These are phyloP conservation scores for Bryconaethiops microstoma DNA, from an alignment of 2,797 vertebrate genomes.

Conservation along the genomic window DNA sequence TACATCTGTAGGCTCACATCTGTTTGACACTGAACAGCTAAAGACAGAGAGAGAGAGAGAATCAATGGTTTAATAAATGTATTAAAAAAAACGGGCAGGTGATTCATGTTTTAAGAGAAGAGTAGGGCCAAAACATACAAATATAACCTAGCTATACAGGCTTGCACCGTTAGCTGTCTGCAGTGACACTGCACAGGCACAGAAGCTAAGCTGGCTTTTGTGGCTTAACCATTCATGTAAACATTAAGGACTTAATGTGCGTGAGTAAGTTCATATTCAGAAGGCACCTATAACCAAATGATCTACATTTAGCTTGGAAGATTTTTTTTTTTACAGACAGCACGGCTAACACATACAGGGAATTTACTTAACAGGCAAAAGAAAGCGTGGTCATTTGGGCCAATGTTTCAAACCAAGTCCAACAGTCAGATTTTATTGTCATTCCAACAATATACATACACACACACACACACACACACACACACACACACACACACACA, in stretches of 20 bases:
- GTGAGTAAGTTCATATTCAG: too few species aligned
- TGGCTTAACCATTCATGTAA: not conserved
- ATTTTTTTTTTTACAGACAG: not conserved
- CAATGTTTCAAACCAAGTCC: not conserved
- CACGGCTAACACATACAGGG: not conserved
- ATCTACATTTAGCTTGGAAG: not conserved
- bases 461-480: too few species aligned
- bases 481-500: too few species aligned
- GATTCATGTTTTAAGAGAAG: not conserved
- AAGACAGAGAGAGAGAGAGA: constrained; percentile 13
- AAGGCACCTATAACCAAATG: too few species aligned
- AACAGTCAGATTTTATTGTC: not conserved
- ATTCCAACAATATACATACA: too few species aligned
- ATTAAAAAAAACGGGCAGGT: not conserved
- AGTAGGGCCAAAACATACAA: not conserved
- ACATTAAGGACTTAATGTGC: not conserved
- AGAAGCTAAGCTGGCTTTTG: not conserved
- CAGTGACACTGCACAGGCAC: not conserved
- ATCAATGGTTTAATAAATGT: not conserved
- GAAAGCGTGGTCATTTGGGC: too few species aligned
- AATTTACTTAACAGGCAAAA: not conserved
- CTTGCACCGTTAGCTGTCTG: not conserved
- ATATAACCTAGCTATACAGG: not conserved
- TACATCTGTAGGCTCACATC: constrained; percentile 20
- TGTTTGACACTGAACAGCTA: constrained; percentile 24